A percentile compares a stretch with the other conserved stretches of the same genome.
Evolutionary conservation across 2,888 invertebrate species (phyloP).

Genomic region (Pandemis corylana): DNA sequence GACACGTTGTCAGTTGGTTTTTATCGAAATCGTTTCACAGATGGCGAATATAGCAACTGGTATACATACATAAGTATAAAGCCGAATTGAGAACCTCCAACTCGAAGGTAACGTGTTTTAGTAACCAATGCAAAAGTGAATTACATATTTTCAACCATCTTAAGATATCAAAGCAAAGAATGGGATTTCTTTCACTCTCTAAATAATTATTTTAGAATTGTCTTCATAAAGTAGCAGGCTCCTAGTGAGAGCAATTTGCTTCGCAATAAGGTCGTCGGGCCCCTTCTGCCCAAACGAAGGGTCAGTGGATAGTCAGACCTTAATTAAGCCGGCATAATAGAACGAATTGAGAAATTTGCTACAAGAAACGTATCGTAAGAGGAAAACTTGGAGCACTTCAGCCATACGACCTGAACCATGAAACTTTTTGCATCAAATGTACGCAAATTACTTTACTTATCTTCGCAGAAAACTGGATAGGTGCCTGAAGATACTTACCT

Average conservation of each 20-base stretch:
- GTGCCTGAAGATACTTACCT: constrained; percentile 67
- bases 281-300: constrained; percentile 80
- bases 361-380: constrained; percentile 24
- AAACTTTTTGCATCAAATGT: constrained; percentile 36
- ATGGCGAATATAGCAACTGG: too few relatives aligned
- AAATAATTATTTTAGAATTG: constrained; percentile 48
- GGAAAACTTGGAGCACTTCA: constrained; percentile 27
- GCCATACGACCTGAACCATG: constrained; percentile 9
- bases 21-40: too few relatives aligned
- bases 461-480: constrained; percentile 45
- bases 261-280: constrained; percentile 73
- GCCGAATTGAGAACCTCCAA: too few relatives aligned
- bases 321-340: constrained; percentile 70
- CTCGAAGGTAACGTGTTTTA: neutral
- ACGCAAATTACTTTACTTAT: constrained; percentile 34
- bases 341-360: constrained; percentile 41
- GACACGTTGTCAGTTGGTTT: too few relatives aligned
- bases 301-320: constrained; percentile 70
- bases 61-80: too few relatives aligned
- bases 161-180: constrained; percentile 13
- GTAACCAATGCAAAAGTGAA: neutral
- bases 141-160: neutral
- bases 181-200: constrained; percentile 23
- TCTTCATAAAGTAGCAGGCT: constrained; percentile 59
- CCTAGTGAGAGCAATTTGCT: constrained; percentile 71